Percentiles rank a stretch among this genome's conserved stretches.
These are phyloP conservation scores for Epinotia brunnichana DNA, from an alignment of 2,888 invertebrate genomes.

Conservation along the genomic window DNA sequence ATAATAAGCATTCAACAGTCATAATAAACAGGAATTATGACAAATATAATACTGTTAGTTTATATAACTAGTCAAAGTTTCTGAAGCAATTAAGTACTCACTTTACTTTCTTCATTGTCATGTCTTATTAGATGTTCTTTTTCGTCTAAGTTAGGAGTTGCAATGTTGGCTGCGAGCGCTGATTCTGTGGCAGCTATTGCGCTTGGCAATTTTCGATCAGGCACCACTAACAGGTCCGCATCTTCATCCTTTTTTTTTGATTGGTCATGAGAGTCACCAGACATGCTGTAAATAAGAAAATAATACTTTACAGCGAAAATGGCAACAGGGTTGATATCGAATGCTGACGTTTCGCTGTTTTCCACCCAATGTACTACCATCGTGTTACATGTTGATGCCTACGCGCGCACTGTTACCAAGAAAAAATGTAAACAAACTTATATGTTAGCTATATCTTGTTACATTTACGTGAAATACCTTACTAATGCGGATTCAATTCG, in stretches of 20 bases:
- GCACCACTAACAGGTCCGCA: conserved; percentile 60
- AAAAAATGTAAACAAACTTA: conserved; percentile 39
- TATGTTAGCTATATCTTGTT: conserved; percentile 43
- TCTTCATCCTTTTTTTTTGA: conserved; percentile 73
- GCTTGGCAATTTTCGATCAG: conserved; percentile 52
- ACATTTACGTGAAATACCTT: conserved; percentile 59
- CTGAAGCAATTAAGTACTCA: conserved; percentile 48
- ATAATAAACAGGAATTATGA: neutral
- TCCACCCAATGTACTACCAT: conserved; percentile 20
- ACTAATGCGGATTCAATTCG: conserved; percentile 63
- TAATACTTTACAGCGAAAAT: neutral
- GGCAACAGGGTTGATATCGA: neutral
- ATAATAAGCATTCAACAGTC: neutral
- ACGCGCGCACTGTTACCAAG: conserved; percentile 30
- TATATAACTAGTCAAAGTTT: neutral
- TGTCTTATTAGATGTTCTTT: conserved; percentile 61
- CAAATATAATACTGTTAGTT: neutral
- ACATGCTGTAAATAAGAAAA: conserved; percentile 63
- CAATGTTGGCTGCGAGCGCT: conserved; percentile 52
- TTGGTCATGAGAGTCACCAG: conserved; percentile 70
- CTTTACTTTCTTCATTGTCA: conserved; percentile 64
- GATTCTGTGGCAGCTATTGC: conserved; percentile 49
- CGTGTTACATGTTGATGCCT: conserved; percentile 30
- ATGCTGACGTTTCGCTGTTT: conserved; percentile 19
- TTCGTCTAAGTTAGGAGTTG: conserved; percentile 57